Conservation (phyloP, 2,797 vertebrate species). For the Borostomias antarcticus region DNA sequence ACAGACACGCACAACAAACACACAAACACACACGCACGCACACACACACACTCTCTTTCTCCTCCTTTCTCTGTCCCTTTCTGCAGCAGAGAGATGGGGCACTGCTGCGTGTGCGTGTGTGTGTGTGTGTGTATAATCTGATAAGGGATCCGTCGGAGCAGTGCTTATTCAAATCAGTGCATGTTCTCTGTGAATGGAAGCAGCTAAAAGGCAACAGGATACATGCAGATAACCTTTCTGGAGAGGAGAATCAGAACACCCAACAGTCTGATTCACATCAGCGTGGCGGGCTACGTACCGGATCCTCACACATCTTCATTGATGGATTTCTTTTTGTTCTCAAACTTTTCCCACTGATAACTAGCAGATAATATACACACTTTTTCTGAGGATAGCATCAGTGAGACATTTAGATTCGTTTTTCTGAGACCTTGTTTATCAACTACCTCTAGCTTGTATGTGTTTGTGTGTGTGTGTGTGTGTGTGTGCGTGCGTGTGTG, state of each 20-base stretch:
- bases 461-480: conserved; percentile 23
- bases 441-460: no score
- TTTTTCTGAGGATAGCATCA: conserved; percentile 21
- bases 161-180: conserved; percentile 78
- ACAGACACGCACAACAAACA: no score
- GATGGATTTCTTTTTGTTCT: conserved; percentile 42
- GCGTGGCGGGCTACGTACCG: conserved; percentile 31
- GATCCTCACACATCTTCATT: conserved; percentile 57
- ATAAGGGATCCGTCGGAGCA: conserved; percentile 74
- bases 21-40: no score
- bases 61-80: conserved; percentile 15
- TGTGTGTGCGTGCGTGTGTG: conserved; percentile 29
- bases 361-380: conserved; percentile 41
- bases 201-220: conserved; percentile 76
- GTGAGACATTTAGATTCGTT: no score
- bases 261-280: conserved; percentile 41
- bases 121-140: conserved; percentile 73
- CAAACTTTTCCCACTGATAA: not conserved
- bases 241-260: conserved; percentile 49
- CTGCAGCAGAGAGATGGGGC: conserved; percentile 53
- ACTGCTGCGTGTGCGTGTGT: conserved; percentile 73
- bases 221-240: conserved; percentile 73
- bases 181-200: conserved; percentile 75
- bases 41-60: conserved; percentile 11
- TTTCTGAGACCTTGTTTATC: no score